Base-by-base conservation (phyloP, 2,113 vertebrate species). In the Numida meleagris region DNA sequence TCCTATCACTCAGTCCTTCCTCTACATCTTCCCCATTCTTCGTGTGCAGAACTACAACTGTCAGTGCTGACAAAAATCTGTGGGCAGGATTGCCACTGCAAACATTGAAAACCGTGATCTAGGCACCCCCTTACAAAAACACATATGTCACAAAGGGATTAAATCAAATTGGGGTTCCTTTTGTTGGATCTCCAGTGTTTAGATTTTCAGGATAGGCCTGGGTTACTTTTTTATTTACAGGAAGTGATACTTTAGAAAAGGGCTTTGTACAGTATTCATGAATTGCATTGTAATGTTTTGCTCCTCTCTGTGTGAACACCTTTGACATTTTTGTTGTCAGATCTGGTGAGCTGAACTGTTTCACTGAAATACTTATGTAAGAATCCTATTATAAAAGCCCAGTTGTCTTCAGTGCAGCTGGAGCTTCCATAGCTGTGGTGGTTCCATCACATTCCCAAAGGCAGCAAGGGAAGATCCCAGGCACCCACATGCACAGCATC, bases 401-500 rank as follows among this genome's bases (percentile, higher is more conserved):
- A 79, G 12, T 43, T 14, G 29, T 66, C 29, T 79, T 82, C 42
- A 53, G 2, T 5, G 3, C 38, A 58, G 4, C 24, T 23, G 31
- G 58, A 84, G 50, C 18, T 88, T 67, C 31, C 3, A 14, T 8
- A 82, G 31, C 2, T 76, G 19, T 65, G 5, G 29, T 33, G 9
- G 6, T 48, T 58, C 50, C 24, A 29, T 10, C 45, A 18, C 16
- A 20, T 34, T 10, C 19, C 10, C 19, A 71, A 70, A 70, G 19
- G 58, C 11, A 38, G 6, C 3, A 7, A 66, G 6, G 9, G 33
- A 88, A 65, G 10, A 9, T 71, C 18, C 42, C 13, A 42, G 27
- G 14, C 9, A 12, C 25, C 29, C 8, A 45, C 8, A 23, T 15
- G 33, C 1, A 2, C 3, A 68, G 25, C 8, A 48, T 5, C 7